Conservation (phyloP, 1,140 invertebrate species). For the Berghia stephanieae region DNA sequence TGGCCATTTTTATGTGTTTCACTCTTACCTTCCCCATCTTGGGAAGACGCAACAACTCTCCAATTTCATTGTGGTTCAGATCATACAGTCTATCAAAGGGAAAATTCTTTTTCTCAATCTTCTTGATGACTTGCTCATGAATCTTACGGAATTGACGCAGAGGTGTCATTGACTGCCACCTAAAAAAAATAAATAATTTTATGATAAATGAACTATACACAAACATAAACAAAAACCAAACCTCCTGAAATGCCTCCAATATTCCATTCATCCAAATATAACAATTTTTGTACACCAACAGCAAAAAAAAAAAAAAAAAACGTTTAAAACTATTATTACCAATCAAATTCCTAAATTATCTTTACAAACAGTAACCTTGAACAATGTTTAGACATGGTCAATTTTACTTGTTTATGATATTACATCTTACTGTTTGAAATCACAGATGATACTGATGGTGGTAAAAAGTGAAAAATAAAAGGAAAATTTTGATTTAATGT, state of each 20-base stretch:
- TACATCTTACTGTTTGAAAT: no score
- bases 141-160: slow-evolving; percentile 97
- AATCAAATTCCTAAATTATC: background rate
- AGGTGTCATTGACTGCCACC: slow-evolving; percentile 99
- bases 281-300: no score
- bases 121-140: slow-evolving; percentile 96
- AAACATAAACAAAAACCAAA: no score
- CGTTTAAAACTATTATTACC: background rate
- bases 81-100: slow-evolving; percentile 84
- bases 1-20: no score
- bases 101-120: slow-evolving; percentile 93
- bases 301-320: background rate
- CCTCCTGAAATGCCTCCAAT: no score
- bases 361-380: background rate
- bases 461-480: no score
- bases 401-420: no score
- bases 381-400: background rate
- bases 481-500: no score
- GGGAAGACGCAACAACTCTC: slow-evolving; percentile 93
- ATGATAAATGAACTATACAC: background rate
- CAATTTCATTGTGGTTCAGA: slow-evolving; percentile 95
- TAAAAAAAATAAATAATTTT: slow-evolving; percentile 37
- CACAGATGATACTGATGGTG: no score
- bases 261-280: no score
- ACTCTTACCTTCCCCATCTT: slow-evolving; percentile 87